Percentiles rank a stretch among this genome's conserved stretches.
These are phyloP conservation scores for Pteropus rufus DNA, from an alignment of 2,797 vertebrate genomes.

Conservation along the genomic window DNA sequence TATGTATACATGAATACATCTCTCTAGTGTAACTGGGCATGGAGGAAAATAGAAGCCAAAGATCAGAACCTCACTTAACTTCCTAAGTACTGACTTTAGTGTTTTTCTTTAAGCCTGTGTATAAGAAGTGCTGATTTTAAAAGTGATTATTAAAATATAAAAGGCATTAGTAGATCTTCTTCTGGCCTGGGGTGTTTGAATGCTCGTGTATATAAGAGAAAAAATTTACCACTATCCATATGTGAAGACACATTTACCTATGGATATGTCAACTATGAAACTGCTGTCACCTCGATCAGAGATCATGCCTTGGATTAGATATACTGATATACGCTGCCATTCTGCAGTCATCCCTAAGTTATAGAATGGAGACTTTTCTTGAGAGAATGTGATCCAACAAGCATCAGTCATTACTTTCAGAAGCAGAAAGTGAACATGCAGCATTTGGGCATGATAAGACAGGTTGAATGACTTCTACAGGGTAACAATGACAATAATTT, in stretches of 20 bases:
- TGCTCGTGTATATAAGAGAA: background rate
- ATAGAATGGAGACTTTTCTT: background rate
- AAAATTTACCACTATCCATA: background rate
- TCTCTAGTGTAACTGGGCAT: background rate
- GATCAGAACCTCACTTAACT: background rate
- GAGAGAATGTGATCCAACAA: background rate
- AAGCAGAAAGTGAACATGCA: background rate
- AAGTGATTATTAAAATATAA: background rate
- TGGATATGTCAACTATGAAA: background rate
- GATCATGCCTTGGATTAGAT: background rate
- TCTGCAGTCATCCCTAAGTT: background rate
- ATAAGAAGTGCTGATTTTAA: background rate
- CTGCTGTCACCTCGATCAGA: background rate
- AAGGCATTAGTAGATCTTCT: background rate
- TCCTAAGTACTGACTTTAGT: background rate
- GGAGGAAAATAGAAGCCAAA: background rate
- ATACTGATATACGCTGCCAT: background rate
- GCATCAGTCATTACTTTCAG: background rate
- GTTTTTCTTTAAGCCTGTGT: background rate
- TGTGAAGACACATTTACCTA: background rate
- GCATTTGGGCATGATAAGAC: background rate
- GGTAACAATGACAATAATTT: background rate
- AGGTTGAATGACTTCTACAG: background rate
- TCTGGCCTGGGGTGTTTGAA: background rate
- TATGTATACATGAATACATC: background rate